Percentiles rank a stretch among this genome's conserved stretches.
Conservation (phyloP, 2,888 invertebrate genomes). For the Andrena bucephala region DNA sequence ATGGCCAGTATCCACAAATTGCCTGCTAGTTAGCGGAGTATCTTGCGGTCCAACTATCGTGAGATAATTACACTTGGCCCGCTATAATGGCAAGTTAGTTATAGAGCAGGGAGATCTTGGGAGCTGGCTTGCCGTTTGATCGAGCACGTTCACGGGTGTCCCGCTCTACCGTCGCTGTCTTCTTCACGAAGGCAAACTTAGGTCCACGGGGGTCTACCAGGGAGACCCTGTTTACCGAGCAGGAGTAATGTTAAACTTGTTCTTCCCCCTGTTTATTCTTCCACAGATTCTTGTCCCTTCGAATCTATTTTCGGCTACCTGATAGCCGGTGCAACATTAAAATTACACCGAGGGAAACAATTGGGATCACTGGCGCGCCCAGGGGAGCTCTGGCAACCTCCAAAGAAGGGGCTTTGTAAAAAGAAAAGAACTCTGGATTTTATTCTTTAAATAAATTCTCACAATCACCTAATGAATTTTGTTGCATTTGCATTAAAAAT, state of each 20-base stretch:
- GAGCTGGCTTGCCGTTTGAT: conserved; percentile 46
- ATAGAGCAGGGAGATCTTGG: conserved; percentile 46
- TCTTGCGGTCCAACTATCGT: conserved; percentile 57
- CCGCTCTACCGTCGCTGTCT: conserved; percentile 31
- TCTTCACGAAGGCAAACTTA: conserved; percentile 42
- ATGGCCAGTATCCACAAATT: conserved; percentile 56
- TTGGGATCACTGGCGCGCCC: too few species aligned
- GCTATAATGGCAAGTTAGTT: conserved; percentile 63
- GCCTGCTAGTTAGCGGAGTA: conserved; percentile 55
- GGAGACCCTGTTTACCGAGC: conserved; percentile 13
- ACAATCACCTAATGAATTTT: too few species aligned
- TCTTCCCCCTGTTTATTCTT: background rate
- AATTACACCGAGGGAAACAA: too few species aligned
- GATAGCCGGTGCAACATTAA: too few species aligned
- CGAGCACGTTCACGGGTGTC: conserved; percentile 24
- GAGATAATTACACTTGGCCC: conserved; percentile 61
- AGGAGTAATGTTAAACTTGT: background rate
- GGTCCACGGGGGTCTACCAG: conserved; percentile 15
- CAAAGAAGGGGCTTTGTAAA: too few species aligned
- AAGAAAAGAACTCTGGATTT: too few species aligned
- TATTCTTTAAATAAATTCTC: too few species aligned
- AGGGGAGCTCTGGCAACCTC: too few species aligned
- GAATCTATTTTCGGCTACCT: too few species aligned
- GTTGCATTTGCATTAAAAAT: too few species aligned
- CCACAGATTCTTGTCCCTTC: background rate